A percentile compares a stretch with the other conserved stretches of the same genome.
Conservation (phyloP, 2,797 vertebrate species). For the Enteromius anoplus region DNA sequence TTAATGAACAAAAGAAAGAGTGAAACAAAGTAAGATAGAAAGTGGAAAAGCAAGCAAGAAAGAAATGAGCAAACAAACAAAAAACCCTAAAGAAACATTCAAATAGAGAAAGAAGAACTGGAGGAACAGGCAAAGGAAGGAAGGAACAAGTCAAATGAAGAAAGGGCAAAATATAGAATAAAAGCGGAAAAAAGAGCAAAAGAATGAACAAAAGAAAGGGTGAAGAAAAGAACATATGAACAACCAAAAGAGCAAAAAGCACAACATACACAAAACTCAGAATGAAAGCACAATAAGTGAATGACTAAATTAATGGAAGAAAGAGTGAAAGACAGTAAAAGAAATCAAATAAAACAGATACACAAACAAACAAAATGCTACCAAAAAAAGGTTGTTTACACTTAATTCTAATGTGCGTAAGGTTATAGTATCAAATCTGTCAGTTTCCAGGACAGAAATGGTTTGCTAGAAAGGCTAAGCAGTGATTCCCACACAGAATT, state of each 20-base stretch:
- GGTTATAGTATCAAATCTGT: not conserved
- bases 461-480: not conserved
- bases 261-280: not conserved
- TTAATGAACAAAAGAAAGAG: not conserved
- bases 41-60: not conserved
- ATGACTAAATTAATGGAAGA: not conserved
- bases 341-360: not conserved
- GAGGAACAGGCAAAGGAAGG: not conserved
- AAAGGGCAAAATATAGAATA: not conserved
- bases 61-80: not conserved
- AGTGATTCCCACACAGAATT: conserved; percentile 1
- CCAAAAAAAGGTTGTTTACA: not conserved
- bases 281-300: not conserved
- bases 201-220: not conserved
- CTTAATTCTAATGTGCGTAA: not conserved
- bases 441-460: not conserved
- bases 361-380: not conserved
- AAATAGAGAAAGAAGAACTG: not conserved
- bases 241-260: not conserved
- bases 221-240: not conserved
- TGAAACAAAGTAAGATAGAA: not conserved
- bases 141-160: not conserved
- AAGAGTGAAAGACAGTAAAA: not conserved
- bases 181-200: not conserved
- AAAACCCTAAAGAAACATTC: not conserved